Base-by-base conservation (phyloP, 2,888 invertebrate genomes). In the Junonia oenone region DNA sequence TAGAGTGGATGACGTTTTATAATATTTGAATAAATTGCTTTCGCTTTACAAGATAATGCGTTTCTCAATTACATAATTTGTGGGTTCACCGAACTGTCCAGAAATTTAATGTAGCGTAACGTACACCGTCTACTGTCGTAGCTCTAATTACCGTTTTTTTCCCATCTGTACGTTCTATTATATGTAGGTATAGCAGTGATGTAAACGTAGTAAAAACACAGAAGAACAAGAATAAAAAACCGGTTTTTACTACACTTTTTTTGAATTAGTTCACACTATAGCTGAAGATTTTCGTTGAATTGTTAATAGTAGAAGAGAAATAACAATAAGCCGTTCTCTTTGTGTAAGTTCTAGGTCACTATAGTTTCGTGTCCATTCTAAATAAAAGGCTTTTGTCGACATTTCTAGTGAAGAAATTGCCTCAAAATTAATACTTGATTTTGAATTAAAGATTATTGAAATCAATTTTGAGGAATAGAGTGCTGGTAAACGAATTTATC, bases 31-130 rank as follows among this genome's bases (percentile, higher is more conserved):
- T 22, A 22, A 37, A n/a, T n/a, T n/a, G n/a, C n/a, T n/a, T n/a
- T 6, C 22, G 27, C 17, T 26, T n/a, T 47, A 19, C 26, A 51
- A 48, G 15, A 58, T 55, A 59, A 57, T 45, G 48, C 6, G 51
- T 48, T 38, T 9, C 40, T 29, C 58, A 49, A 60, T 56, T 59
- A 59, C 51, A 38, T 60, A 76, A 66, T 64, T 48, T 52, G 49
- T 38, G 65, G 66, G 79, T 73, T 76, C 76, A 67, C 53, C 65
- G 76, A 75, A 78, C 80, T 71, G 67, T 62, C 65, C 63, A 65
- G 63, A 71, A 67, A 70, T 55, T 59, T 64, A 65, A 51, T 68
- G 68, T 68, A 67, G 68, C 73, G 68, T 74, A 68, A 71, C 72
- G 45, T 45, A 37, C 31, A 19, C 46, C 37, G 46, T 55, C 37